phyloP scores from a whole-genome alignment of 2,113 vertebrate genomes.

The Vimba vimba region DNA sequence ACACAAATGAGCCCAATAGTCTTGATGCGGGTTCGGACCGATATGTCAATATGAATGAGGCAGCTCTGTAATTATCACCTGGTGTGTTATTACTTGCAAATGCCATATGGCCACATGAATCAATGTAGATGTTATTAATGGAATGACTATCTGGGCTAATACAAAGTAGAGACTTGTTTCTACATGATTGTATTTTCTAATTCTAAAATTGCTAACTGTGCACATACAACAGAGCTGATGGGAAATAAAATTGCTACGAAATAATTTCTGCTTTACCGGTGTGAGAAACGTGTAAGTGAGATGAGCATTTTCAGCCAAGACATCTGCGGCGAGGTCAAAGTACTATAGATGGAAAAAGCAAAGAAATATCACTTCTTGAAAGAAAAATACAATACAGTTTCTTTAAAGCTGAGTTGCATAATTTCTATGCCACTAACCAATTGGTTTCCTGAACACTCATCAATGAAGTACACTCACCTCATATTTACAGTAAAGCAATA shows the following conservation, averaged over 20 bases:
- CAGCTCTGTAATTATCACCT: constrained; percentile 4
- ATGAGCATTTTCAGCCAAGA: constrained; percentile 94
- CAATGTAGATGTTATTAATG: neutral
- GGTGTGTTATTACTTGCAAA: constrained; percentile 28
- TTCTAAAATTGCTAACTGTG: neutral
- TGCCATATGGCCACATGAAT: neutral
- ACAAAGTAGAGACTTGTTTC: neutral
- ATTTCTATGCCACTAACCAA: neutral
- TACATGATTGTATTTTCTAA: neutral
- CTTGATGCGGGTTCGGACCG: neutral
- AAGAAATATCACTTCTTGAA: neutral
- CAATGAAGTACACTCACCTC: constrained; percentile 68
- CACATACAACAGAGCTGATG: neutral
- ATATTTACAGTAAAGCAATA: constrained; percentile 91
- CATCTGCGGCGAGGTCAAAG: constrained; percentile 93
- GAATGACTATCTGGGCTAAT: constrained; percentile 3
- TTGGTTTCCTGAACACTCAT: neutral
- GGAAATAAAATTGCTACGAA: neutral
- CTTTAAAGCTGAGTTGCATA: neutral
- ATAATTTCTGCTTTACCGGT: constrained; percentile 71
- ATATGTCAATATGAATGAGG: neutral
- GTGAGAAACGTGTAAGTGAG: constrained; percentile 93
- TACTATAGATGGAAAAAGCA: constrained; percentile 73
- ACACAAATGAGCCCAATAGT: neutral
- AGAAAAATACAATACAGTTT: neutral